Base-by-base conservation (phyloP, 1,140 invertebrate species). In the Vanessa tameamea region DNA sequence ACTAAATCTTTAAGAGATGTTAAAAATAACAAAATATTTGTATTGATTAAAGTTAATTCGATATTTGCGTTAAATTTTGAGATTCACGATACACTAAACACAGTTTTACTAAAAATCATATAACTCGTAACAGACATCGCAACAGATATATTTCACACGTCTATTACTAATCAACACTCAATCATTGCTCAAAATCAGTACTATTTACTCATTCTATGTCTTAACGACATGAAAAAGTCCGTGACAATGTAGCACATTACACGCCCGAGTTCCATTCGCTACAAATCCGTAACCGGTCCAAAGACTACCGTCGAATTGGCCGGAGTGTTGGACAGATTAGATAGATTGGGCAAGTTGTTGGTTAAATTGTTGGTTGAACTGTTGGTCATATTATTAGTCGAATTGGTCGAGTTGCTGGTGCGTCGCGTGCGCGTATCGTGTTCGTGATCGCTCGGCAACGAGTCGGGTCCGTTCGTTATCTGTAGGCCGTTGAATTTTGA, bases 231-330 rank as follows among this genome's bases (percentile, higher is more conserved):
- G 71, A 89, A 63, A 26, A 90, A 63, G 71, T 92, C 87, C 16
- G 82, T 69, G 48, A 76, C 76, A 4, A 89, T 47, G 37, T 76
- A 59, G 64, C 79, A 82, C 26, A 82, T 69, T 26, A 83, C 64
- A 71, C 81, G 81, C 37, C 72, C 81, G 26, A 84, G 8, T 64
- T 83, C 81, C 81, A 75, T 88, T 86, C 86, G 89, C 87, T 92
- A 93, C 85, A 93, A 93, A 77, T 93, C 93, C 2, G 93, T 93
- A 15, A 93, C 92, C 0, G 92, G 91, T 4, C 93, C 93, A 75
- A 93, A 90, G 12, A 93, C 88, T 15, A 93, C 88, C 3, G 89
- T 88, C 1, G 78, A 68, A 57, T 75, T 77, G 12, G 70, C 47
- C 20, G 65, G 63, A 14, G 67, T 20, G 55, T 70, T 72, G 63